Percentiles rank a stretch among this genome's conserved stretches.
Evolutionary conservation across 2,888 invertebrate species (phyloP).

Genomic region (Crioceris asparagi): DNA sequence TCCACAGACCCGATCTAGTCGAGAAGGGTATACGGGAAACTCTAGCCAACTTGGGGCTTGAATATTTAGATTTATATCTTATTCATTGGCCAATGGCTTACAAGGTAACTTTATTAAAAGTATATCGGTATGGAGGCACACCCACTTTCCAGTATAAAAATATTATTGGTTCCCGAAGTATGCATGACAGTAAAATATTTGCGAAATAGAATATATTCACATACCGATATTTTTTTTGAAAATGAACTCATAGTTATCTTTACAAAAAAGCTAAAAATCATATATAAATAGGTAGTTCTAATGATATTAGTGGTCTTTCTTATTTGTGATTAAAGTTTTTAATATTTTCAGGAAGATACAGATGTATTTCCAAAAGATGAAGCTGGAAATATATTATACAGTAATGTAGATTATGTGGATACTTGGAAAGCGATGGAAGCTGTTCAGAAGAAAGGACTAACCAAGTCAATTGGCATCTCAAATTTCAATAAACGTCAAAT

Average conservation of each 20-base stretch:
- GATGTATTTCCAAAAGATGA: slow-evolving; percentile 25
- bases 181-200: too few relatives aligned
- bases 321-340: not conserved
- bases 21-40: slow-evolving; percentile 55
- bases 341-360: slow-evolving; percentile 30
- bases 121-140: too few relatives aligned
- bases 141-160: too few relatives aligned
- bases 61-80: slow-evolving; percentile 78
- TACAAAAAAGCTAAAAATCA: too few relatives aligned
- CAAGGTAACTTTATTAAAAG: too few relatives aligned
- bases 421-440: slow-evolving; percentile 74
- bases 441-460: slow-evolving; percentile 55
- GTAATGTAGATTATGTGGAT: slow-evolving; percentile 62
- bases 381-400: slow-evolving; percentile 31
- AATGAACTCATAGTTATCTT: too few relatives aligned
- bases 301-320: not conserved
- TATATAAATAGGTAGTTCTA: too few relatives aligned
- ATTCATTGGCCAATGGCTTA: slow-evolving; percentile 89
- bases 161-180: too few relatives aligned
- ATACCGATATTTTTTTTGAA: too few relatives aligned
- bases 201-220: too few relatives aligned
- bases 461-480: slow-evolving; percentile 71
- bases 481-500: slow-evolving; percentile 79
- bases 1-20: slow-evolving; percentile 70
- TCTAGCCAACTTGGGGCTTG: slow-evolving; percentile 59